Base-by-base conservation (phyloP, 2,797 vertebrate species). In the Hydrophis major region DNA sequence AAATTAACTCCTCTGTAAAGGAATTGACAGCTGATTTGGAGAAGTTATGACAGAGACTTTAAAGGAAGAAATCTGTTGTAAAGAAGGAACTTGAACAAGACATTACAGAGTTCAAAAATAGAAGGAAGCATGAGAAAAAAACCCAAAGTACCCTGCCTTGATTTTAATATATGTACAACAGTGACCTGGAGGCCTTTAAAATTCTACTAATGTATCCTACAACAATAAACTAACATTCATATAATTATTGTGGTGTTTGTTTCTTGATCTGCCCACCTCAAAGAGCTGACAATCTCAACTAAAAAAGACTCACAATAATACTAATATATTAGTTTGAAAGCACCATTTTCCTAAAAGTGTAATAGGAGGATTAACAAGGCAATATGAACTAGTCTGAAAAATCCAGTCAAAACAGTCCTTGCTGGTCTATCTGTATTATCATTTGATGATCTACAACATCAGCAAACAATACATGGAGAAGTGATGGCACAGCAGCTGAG, bases 401-500 rank as follows among this genome's bases (percentile, higher is more conserved):
- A 7, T 27, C 28, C 47, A 61, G 59, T 42, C 50, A 91, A 47
- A 86, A 86, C 28, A 32, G 89, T 18, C 28, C 89, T 60, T 18
- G 14, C 20, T 42, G 55, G 60, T 69, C 42, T 89, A 89, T 87
- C 60, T 55, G 60, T 55, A 92, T 91, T 86, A 89, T 86, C 37
- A 74, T 91, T 61, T 89, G 92, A 92, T 93, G 92, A 91, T 56
- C 60, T 42, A 87, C 53, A 69, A 42, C 87, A 89, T 53, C 60
- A 86, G 86, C 57, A 74, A 92, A 89, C 90, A 93, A 93, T 91
- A 55, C 92, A 94, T 10, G 27, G 89, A 87, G 42, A 94, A 94
- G 60, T 93, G 93, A 93, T 94, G 92, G 93, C 66, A 27, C 92
- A 94, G 92, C 93, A 94, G 60, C 87, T 93, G 87, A 92, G 53